phyloP scores from a whole-genome alignment of 2,888 invertebrate species.

The Adelognathus sp. region DNA sequence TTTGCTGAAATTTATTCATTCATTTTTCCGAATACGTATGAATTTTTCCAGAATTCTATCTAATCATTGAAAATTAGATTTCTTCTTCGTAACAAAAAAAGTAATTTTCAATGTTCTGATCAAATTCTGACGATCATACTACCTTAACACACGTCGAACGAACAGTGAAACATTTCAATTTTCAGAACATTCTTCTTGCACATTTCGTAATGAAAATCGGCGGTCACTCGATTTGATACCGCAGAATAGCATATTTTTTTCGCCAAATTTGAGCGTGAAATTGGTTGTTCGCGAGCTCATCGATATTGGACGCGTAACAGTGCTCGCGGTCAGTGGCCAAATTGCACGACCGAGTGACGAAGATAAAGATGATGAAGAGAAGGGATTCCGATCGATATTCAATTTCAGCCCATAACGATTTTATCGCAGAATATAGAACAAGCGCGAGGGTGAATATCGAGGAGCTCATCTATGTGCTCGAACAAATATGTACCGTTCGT shows the following conservation, averaged over 20 bases:
- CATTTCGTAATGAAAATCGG: too few species aligned
- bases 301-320: neutral
- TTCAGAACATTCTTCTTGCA: too few species aligned
- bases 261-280: neutral
- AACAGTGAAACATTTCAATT: too few species aligned
- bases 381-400: conserved; percentile 6
- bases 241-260: neutral
- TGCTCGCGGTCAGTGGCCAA: neutral
- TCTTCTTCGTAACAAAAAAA: too few species aligned
- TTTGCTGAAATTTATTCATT: too few species aligned
- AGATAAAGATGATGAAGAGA: conserved; percentile 24
- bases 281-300: neutral
- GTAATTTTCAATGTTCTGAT: too few species aligned
- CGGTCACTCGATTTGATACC: too few species aligned
- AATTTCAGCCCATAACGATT: neutral
- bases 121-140: too few species aligned
- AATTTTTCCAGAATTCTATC: too few species aligned
- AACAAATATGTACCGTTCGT: neutral
- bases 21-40: too few species aligned
- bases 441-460: neutral
- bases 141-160: too few species aligned
- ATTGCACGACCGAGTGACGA: conserved; percentile 4
- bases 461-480: neutral
- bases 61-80: too few species aligned
- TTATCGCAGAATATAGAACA: neutral